Evolutionary conservation across 2,797 vertebrate species (phyloP).

Genomic region (Todus mexicanus): DNA sequence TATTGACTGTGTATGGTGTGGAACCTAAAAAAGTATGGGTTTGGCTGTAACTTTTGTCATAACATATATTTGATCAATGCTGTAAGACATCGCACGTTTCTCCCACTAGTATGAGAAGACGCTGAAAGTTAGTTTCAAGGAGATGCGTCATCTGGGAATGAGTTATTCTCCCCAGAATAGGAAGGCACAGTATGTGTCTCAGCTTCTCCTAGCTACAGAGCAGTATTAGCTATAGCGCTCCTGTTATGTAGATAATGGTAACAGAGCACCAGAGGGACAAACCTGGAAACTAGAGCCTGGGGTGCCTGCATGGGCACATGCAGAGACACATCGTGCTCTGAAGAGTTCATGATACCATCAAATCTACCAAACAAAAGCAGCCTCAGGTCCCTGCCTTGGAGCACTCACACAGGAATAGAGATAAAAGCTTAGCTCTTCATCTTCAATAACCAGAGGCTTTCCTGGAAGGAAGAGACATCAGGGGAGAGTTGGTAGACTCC

Average conservation of each 20-base stretch:
- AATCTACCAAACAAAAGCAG: neutral
- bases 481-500: neutral
- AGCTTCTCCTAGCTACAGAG: neutral
- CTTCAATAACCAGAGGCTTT: neutral
- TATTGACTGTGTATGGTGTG: neutral
- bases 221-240: neutral
- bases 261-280: neutral
- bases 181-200: neutral
- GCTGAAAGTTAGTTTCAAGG: neutral
- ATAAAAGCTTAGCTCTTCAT: neutral
- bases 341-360: neutral
- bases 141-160: neutral
- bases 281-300: neutral
- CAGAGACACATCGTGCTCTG: rapidly evolving
- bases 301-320: neutral
- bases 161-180: neutral
- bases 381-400: neutral
- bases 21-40: neutral
- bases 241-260: neutral
- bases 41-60: neutral
- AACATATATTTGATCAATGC: neutral
- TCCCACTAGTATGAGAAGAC: neutral
- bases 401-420: neutral
- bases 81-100: neutral
- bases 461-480: neutral